phyloP scores from a whole-genome alignment of 2,113 vertebrate genomes.

The western clawed frog (Xenopus tropicalis) region DNA sequence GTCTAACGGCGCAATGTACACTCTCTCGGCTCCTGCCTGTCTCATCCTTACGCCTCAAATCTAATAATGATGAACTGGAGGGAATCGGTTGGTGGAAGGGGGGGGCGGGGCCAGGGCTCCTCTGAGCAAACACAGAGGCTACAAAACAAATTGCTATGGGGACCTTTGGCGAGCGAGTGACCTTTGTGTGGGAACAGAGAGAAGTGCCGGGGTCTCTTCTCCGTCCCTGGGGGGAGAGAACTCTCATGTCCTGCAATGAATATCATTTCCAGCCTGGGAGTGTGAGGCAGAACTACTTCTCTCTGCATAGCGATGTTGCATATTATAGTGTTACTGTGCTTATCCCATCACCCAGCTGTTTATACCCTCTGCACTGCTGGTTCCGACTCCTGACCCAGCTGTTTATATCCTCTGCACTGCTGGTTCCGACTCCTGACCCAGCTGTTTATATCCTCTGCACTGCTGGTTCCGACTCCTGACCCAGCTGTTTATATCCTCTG shows the following conservation, averaged over 20 bases:
- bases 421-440: no score
- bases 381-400: no score
- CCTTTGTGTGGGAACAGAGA: neutral
- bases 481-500: no score
- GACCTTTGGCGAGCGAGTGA: neutral
- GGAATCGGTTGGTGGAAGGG: neutral
- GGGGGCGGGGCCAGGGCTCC: neutral
- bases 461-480: no score
- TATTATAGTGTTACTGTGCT: no score
- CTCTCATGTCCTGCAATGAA: neutral
- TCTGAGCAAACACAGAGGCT: neutral
- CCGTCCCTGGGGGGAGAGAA: neutral
- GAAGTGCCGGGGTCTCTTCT: neutral
- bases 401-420: no score
- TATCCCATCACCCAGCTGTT: no score
- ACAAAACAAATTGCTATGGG: neutral
- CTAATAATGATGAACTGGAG: neutral
- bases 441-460: no score
- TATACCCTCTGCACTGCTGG: no score
- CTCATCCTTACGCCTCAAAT: neutral
- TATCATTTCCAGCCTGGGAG: neutral
- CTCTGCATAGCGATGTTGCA: no score
- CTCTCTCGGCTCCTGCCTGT: neutral
- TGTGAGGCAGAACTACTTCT: no score
- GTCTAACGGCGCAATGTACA: no score